Percentiles rank a stretch among this genome's conserved stretches.
Conservation (phyloP, 2,888 invertebrate genomes). For the Zaprionus lineosus region DNA sequence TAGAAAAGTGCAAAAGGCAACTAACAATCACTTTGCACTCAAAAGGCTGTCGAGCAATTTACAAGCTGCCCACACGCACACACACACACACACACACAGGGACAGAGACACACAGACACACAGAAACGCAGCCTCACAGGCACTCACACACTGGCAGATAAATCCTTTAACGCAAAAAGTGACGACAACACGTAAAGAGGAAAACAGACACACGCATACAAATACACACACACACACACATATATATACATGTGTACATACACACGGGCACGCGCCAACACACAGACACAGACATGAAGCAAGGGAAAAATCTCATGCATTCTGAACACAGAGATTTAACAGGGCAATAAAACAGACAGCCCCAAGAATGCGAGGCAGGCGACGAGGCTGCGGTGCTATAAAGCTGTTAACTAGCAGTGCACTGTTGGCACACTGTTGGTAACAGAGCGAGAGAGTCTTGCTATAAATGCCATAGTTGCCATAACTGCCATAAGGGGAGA, state of each 20-base stretch:
- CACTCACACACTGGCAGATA: slow-evolving; percentile 21
- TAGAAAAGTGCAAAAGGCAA: slow-evolving; percentile 52
- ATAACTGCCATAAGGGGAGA: slow-evolving; percentile 40
- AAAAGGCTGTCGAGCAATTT: slow-evolving; percentile 53
- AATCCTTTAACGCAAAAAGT: slow-evolving; percentile 41
- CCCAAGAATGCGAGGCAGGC: not conserved
- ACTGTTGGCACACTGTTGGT: slow-evolving; percentile 39
- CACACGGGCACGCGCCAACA: too few relatives aligned
- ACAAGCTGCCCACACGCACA: slow-evolving; percentile 27
- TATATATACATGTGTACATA: slow-evolving; percentile 7
- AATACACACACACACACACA: slow-evolving; percentile 13
- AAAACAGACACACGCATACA: slow-evolving; percentile 15
- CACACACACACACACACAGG: slow-evolving; percentile 7
- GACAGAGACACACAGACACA: slow-evolving; percentile 22
- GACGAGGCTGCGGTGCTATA: slow-evolving; percentile 42
- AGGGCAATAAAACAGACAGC: slow-evolving; percentile 48
- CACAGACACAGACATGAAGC: slow-evolving; percentile 6
- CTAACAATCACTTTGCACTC: slow-evolving; percentile 67
- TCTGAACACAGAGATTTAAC: slow-evolving; percentile 49
- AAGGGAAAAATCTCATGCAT: slow-evolving; percentile 45
- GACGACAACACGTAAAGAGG: slow-evolving; percentile 31
- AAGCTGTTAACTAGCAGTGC: slow-evolving; percentile 43
- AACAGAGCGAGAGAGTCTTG: not conserved
- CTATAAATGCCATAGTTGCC: too few relatives aligned
- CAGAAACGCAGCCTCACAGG: slow-evolving; percentile 10